Evolutionary conservation across 1,140 invertebrate genomes (phyloP).

Genomic region (Nebria ingens): DNA sequence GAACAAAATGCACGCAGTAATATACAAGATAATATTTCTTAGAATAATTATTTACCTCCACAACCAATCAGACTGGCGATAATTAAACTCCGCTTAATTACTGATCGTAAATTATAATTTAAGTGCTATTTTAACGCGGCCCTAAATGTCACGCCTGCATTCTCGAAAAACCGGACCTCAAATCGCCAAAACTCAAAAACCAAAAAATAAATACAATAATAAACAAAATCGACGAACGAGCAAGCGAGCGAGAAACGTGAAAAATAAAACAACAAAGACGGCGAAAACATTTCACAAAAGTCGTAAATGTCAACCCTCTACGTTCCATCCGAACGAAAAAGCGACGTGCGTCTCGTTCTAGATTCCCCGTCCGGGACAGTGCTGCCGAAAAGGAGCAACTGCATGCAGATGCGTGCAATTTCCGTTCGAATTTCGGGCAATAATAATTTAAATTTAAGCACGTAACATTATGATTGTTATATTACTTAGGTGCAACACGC

Average conservation of each 20-base stretch:
- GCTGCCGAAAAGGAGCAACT: no score
- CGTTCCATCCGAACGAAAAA: not conserved
- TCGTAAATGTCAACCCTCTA: slow-evolving; percentile 10
- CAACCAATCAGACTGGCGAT: slow-evolving; percentile 26
- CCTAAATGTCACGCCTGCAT: slow-evolving; percentile 29
- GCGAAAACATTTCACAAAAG: slow-evolving; percentile 1
- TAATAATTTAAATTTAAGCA: slow-evolving; percentile 26
- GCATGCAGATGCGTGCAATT: slow-evolving; percentile 13
- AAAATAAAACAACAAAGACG: no score
- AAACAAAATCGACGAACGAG: slow-evolving; percentile 7
- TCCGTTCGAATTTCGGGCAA: slow-evolving; percentile 11
- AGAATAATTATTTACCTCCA: slow-evolving; percentile 18
- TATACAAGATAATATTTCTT: slow-evolving; percentile 13
- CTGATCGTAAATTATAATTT: slow-evolving; percentile 30
- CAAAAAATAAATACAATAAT: no score
- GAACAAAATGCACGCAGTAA: not conserved
- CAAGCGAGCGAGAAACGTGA: not conserved
- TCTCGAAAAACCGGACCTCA: not conserved
- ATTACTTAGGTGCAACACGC: slow-evolving; percentile 18
- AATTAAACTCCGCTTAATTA: slow-evolving; percentile 31
- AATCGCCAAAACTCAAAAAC: slow-evolving; percentile 6
- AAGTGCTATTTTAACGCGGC: slow-evolving; percentile 31
- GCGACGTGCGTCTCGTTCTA: not conserved
- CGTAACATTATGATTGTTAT: slow-evolving; percentile 25
- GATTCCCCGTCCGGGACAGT: slow-evolving; percentile 4